Conservation (phyloP, 2,113 vertebrate genomes). For the Gavia stellata region DNA sequence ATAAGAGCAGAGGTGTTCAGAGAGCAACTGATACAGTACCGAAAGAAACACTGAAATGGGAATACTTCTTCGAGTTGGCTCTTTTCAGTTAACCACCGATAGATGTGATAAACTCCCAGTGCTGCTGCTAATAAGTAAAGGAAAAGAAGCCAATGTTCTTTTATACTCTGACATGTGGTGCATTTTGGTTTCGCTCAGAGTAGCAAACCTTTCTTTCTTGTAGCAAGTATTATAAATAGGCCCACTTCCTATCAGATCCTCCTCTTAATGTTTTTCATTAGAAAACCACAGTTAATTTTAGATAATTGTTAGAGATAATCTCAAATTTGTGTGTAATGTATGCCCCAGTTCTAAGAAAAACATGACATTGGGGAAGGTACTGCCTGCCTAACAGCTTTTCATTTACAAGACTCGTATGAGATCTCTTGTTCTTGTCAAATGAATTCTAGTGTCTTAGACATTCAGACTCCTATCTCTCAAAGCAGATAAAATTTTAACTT, state of each 20-base stretch:
- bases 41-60: not conserved
- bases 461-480: conserved; percentile 22
- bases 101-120: not conserved
- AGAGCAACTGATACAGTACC: not conserved
- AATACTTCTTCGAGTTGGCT: not conserved
- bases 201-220: not conserved
- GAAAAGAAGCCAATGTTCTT: not conserved
- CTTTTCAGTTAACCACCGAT: conserved; percentile 30
- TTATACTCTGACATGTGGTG: not conserved
- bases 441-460: not conserved
- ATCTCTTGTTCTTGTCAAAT: not conserved
- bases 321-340: conserved; percentile 70
- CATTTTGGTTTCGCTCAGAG: not conserved
- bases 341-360: conserved; percentile 72
- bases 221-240: conserved; percentile 71
- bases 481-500: conserved; percentile 30
- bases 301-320: conserved; percentile 77
- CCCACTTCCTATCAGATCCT: conserved; percentile 71
- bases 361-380: conserved; percentile 54
- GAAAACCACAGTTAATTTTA: conserved; percentile 81
- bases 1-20: not conserved
- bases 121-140: conserved; percentile 8
- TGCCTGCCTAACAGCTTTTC: conserved; percentile 28
- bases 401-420: not conserved
- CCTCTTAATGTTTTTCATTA: conserved; percentile 77